Percentiles rank a stretch among this genome's conserved stretches.
Conservation (phyloP, 2,113 vertebrate genomes). For the Pelobates fuscus region DNA sequence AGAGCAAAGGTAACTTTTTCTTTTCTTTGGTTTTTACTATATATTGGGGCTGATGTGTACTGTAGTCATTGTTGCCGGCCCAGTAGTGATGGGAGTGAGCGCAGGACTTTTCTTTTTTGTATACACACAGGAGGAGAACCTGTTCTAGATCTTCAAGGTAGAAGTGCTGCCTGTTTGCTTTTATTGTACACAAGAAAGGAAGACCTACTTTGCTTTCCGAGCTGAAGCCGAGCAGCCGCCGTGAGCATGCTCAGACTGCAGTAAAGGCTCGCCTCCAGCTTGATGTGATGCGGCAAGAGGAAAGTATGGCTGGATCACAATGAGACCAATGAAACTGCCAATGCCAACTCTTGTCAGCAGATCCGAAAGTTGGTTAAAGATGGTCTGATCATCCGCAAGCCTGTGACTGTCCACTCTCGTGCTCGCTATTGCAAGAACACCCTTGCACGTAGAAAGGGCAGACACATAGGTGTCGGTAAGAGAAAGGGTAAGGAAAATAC, state of each 20-base stretch:
- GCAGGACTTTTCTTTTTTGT: too few relatives aligned
- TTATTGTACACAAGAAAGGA: too few relatives aligned
- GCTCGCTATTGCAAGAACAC: conserved; percentile 97
- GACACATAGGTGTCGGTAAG: conserved; percentile 97
- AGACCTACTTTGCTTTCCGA: conserved; percentile 50
- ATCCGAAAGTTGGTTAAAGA: conserved; percentile 96
- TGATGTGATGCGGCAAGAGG: conserved; percentile 94
- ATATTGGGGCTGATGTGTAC: too few relatives aligned
- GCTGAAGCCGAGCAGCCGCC: too few relatives aligned
- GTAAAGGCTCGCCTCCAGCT: conserved; percentile 94
- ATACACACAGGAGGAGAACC: too few relatives aligned
- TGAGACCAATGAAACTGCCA: conserved; percentile 96
- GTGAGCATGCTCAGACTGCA: conserved; percentile 98
- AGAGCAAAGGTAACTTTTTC: too few relatives aligned
- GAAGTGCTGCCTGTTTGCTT: too few relatives aligned
- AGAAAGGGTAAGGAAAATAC: conserved; percentile 97
- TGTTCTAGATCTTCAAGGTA: too few relatives aligned
- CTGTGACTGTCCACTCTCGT: conserved; percentile 92
- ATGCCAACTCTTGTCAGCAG: conserved; percentile 95
- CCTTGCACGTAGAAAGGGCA: conserved; percentile 91
- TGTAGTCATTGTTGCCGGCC: too few relatives aligned
- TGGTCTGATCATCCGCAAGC: conserved; percentile 95
- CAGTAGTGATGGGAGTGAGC: too few relatives aligned
- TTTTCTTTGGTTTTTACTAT: too few relatives aligned
- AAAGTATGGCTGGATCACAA: conserved; percentile 98